Evolutionary conservation across 2,888 invertebrate genomes (phyloP), one percentile per base, ranked within the genome.

Genomic region (Machimus atricapillus): DNA sequence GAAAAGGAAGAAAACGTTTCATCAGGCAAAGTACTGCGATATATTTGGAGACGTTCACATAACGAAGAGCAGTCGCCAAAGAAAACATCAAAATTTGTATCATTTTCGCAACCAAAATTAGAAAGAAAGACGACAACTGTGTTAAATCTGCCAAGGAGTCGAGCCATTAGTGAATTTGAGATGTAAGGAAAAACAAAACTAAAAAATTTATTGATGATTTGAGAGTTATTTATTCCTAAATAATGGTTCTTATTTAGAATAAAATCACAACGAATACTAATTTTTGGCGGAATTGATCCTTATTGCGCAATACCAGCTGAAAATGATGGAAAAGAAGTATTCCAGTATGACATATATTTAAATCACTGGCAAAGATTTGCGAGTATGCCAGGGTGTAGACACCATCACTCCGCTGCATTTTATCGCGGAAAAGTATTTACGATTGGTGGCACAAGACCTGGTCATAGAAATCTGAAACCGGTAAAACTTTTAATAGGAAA

Each of bases 251-350:
- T 6, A 2, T n/a, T 4, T 23, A 66, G 66, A 23, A 66, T 27
- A 14, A 66, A 66, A 19, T 23, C 27, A 4, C 23, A 66, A 66
- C 27, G 23, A 87, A 89, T 96, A 5, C 91, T 96, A 14, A 94
- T 96, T 19, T 95, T 96, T 90, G 96, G 96, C 6, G 96, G 96
- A 3, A 94, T 95, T 34, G 95, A 96, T 91, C 95, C 95, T 6
- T 95, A 95, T 89, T 91, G 93, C 4, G 94, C 94, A 89, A 94
- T 94, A 0, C 89, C 92, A 1, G 93, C 93, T 0, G 93, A 93
- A 34, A 23, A 14, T 3, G 16, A 94, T 2, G 96, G 95, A 7
- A 95, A 94, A 90, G 94, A 95, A 90, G 94, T 96, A 88, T 87
- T 91, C 82, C 93, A 94, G 89, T 95, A 94, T 89, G 93, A 94